Conservation (phyloP, 2,797 vertebrate species). For the Pelobates cultripes region DNA sequence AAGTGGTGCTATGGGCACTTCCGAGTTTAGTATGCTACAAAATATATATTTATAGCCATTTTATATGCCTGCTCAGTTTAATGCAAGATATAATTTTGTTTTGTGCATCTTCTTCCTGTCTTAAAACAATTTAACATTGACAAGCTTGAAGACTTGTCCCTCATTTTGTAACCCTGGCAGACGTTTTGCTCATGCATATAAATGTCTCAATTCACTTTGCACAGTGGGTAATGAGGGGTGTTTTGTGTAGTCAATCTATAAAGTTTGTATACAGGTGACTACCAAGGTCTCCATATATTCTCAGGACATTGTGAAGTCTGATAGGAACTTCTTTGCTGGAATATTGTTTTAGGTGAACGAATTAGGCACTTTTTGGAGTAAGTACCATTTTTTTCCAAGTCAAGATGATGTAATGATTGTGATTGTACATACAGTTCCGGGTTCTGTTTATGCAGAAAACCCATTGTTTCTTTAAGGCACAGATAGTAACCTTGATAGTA, state of each 20-base stretch:
- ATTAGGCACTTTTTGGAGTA: conserved; percentile 47
- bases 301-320: conserved; percentile 54
- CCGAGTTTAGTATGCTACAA: too few relatives aligned
- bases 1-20: too few relatives aligned
- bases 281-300: conserved; percentile 82
- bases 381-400: conserved; percentile 61
- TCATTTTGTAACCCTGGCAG: too few relatives aligned
- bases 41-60: too few relatives aligned
- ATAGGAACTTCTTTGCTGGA: conserved; percentile 61
- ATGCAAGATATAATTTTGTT: too few relatives aligned
- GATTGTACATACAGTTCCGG: conserved; percentile 64
- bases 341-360: not conserved
- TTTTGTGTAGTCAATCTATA: not conserved
- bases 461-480: conserved; percentile 80
- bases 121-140: too few relatives aligned
- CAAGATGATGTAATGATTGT: conserved; percentile 76
- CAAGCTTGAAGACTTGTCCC: too few relatives aligned
- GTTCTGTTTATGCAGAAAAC: conserved; percentile 75
- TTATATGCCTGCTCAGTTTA: too few relatives aligned
- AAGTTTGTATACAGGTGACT: conserved; percentile 55
- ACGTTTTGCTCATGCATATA: too few relatives aligned
- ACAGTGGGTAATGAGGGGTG: too few relatives aligned
- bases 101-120: too few relatives aligned
- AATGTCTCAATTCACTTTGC: too few relatives aligned
- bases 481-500: conserved; percentile 74